phyloP scores from a whole-genome alignment of 1,140 invertebrate species.

The Nephila pilipes region DNA sequence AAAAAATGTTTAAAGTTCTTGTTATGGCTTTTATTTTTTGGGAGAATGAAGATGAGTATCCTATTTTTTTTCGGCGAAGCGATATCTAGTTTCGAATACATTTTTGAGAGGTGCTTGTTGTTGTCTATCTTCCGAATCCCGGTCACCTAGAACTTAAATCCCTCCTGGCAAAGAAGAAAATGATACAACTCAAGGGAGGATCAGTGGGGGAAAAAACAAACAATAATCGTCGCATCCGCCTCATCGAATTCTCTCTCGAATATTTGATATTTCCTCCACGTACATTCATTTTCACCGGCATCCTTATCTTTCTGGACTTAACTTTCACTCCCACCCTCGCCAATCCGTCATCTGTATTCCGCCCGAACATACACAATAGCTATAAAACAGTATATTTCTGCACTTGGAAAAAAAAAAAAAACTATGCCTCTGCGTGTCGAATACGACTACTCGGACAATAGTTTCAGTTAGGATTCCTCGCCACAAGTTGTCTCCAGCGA shows the following conservation, averaged over 20 bases:
- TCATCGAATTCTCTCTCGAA: background rate
- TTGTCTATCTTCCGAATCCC: background rate
- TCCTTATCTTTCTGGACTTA: constrained; percentile 14
- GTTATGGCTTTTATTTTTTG: too few species aligned
- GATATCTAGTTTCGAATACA: background rate
- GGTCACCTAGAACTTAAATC: constrained; percentile 37
- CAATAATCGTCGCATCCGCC: constrained; percentile 33
- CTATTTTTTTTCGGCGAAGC: too few species aligned
- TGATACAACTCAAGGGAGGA: constrained; percentile 1
- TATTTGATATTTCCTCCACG: constrained; percentile 36
- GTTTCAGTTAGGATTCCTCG: constrained; percentile 26
- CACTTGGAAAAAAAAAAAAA: background rate
- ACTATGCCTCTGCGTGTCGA: background rate
- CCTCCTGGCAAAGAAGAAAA: background rate
- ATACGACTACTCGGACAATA: constrained; percentile 24
- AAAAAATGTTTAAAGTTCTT: too few species aligned
- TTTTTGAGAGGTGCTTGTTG: background rate
- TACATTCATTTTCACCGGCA: constrained; percentile 45
- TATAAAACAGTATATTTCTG: constrained; percentile 40
- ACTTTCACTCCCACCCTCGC: constrained; percentile 32
- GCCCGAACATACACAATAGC: constrained; percentile 19
- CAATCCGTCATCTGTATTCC: background rate
- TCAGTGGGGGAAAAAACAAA: constrained; percentile 30
- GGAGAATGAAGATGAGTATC: too few species aligned
- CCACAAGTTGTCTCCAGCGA: background rate